Evolutionary conservation across 1,140 invertebrate genomes (phyloP).

Genomic region (Adoxophyes honmai): DNA sequence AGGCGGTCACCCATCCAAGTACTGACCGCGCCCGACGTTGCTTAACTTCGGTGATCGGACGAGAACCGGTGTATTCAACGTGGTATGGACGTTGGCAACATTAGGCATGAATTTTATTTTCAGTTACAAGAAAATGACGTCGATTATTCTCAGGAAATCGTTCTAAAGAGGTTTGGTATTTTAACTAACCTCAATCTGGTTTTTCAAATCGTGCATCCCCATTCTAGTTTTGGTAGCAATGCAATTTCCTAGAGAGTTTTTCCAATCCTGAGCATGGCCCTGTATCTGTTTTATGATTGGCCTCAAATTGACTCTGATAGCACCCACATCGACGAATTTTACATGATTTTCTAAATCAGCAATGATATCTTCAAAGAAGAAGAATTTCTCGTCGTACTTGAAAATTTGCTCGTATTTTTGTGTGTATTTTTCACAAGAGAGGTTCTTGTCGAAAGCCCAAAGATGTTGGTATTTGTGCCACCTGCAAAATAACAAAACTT

Average conservation of each 20-base stretch:
- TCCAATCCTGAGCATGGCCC: slow-evolving; percentile 84
- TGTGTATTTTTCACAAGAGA: slow-evolving; percentile 86
- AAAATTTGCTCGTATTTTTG: slow-evolving; percentile 83
- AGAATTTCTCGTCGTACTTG: slow-evolving; percentile 90
- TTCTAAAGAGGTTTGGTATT: no score
- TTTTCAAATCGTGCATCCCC: slow-evolving; percentile 81
- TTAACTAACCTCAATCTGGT: slow-evolving; percentile 76
- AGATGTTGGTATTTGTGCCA: slow-evolving; percentile 88
- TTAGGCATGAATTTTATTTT: background rate
- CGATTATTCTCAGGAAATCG: no score
- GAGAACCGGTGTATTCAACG: background rate
- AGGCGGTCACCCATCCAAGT: background rate
- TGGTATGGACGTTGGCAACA: background rate
- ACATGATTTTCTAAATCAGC: slow-evolving; percentile 81
- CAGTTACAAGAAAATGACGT: no score
- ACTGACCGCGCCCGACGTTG: background rate
- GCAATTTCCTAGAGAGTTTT: slow-evolving; percentile 80
- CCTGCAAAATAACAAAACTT: slow-evolving; percentile 53
- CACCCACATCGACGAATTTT: slow-evolving; percentile 79
- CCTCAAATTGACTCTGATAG: slow-evolving; percentile 83
- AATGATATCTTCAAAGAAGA: slow-evolving; percentile 88
- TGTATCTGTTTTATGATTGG: slow-evolving; percentile 81
- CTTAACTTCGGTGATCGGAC: background rate
- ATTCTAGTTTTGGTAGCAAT: slow-evolving; percentile 78
- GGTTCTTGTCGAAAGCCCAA: slow-evolving; percentile 89